Conservation (phyloP, 2,113 vertebrate genomes). For the Chinchilla lanigera region DNA sequence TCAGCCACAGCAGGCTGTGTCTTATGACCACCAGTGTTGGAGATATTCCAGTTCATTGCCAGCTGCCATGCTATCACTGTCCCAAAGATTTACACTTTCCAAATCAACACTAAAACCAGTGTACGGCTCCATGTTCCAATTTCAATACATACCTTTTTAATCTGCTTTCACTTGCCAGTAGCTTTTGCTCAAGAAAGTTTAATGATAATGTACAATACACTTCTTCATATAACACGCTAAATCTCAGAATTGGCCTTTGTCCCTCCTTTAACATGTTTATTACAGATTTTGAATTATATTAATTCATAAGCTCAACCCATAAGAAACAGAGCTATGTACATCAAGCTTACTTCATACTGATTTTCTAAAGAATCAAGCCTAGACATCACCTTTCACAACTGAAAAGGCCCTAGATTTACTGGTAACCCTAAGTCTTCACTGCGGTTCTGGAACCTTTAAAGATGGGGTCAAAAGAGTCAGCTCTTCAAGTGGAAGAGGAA, state of each 20-base stretch:
- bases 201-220: slow-evolving; percentile 8
- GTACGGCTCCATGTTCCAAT: neutral
- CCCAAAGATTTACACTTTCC: neutral
- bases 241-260: slow-evolving; percentile 48
- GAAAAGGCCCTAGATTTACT: neutral
- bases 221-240: slow-evolving; percentile 42
- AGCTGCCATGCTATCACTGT: neutral
- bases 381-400: neutral
- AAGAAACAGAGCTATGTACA: neutral
- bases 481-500: neutral
- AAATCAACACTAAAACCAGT: neutral
- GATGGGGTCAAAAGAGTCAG: neutral
- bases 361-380: neutral
- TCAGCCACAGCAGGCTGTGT: neutral
- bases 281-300: slow-evolving; percentile 47
- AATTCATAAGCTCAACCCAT: neutral
- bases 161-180: slow-evolving; percentile 35
- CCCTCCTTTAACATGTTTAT: slow-evolving; percentile 44
- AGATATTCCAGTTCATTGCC: neutral
- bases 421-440: neutral
- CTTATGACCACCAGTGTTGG: neutral
- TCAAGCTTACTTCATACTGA: neutral
- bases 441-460: neutral
- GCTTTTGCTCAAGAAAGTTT: slow-evolving; percentile 56
- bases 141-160: slow-evolving; percentile 9